These are phyloP conservation scores for Cyanoderma ruficeps DNA, from an alignment of 2,113 vertebrate species.

Conservation along the genomic window DNA sequence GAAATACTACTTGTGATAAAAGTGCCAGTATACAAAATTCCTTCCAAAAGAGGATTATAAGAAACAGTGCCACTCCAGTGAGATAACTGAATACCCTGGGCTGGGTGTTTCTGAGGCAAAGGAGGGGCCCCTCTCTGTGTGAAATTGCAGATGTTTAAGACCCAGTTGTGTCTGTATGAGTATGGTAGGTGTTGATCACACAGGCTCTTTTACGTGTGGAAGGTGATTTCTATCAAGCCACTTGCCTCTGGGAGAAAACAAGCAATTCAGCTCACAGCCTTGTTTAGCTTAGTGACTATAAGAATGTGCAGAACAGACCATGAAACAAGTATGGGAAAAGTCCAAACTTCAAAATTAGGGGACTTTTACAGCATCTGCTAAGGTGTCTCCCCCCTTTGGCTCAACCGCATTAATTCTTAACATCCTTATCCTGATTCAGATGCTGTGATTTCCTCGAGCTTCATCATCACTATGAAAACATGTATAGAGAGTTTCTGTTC, in stretches of 20 bases:
- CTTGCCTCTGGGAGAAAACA: neutral
- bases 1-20: neutral
- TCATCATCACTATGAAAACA: neutral
- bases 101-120: neutral
- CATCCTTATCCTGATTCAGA: neutral
- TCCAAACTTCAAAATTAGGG: neutral
- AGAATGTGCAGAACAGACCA: neutral
- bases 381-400: neutral
- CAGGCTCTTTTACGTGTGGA: neutral
- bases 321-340: neutral
- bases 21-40: neutral
- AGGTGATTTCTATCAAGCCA: neutral
- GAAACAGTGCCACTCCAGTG: neutral
- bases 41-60: neutral
- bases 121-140: neutral
- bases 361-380: neutral
- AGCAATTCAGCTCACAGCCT: neutral
- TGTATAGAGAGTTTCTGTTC: neutral
- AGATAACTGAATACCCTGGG: neutral
- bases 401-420: neutral
- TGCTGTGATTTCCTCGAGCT: neutral
- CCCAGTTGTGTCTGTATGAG: neutral
- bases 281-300: neutral
- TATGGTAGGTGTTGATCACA: neutral
- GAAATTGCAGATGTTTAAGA: neutral